phyloP scores from a whole-genome alignment of 2,888 invertebrate genomes.

The Tethea ocularis region DNA sequence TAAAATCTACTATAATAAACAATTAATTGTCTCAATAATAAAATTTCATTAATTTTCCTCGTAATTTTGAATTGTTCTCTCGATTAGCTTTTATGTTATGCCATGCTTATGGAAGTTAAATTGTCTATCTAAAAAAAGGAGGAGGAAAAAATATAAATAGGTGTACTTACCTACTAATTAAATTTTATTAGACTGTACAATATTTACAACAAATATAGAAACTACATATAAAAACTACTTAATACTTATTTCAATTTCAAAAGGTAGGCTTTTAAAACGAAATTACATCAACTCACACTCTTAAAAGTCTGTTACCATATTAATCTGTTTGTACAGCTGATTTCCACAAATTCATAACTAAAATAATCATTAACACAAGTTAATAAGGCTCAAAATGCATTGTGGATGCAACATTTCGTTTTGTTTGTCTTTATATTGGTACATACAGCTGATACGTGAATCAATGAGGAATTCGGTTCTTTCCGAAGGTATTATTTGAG shows the following conservation, averaged over 20 bases:
- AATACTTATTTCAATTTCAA: background rate
- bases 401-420: background rate
- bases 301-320: background rate
- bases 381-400: conserved; percentile 13
- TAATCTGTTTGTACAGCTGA: conserved; percentile 9
- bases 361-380: conserved; percentile 11
- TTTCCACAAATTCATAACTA: conserved; percentile 3
- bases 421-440: conserved; percentile 10
- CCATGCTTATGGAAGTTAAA: too few species aligned
- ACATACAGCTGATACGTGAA: conserved; percentile 13
- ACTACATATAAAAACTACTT: too few species aligned
- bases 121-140: too few species aligned
- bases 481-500: background rate
- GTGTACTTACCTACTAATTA: too few species aligned
- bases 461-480: conserved; percentile 5
- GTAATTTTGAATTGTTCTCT: too few species aligned
- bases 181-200: too few species aligned
- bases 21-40: too few species aligned
- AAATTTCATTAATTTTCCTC: too few species aligned
- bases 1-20: too few species aligned
- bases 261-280: background rate
- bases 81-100: too few species aligned
- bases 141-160: too few species aligned
- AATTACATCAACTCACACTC: background rate
- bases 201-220: too few species aligned